A percentile compares a stretch with the other conserved stretches of the same genome.
Conservation (phyloP, 2,113 vertebrate genomes). For the Myrmophylax atrothorax region DNA sequence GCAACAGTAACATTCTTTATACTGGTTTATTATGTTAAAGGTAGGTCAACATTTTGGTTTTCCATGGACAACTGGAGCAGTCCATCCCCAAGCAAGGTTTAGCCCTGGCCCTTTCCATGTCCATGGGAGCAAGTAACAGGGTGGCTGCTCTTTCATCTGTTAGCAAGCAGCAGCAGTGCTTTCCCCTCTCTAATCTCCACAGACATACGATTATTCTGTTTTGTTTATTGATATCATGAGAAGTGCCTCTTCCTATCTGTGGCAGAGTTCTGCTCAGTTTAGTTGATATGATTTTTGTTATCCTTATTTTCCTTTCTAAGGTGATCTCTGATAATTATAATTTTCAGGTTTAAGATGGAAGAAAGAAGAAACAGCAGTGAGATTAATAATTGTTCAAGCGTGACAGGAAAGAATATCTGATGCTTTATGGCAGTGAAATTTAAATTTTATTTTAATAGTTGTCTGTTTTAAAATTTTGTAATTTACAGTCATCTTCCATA, state of each 20-base stretch:
- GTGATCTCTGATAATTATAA: background rate
- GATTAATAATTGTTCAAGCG: background rate
- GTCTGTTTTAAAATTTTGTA: background rate
- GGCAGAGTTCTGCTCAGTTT: background rate
- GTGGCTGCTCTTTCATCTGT: background rate
- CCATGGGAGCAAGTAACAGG: background rate
- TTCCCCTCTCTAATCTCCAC: background rate
- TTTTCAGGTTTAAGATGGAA: background rate
- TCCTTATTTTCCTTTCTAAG: background rate
- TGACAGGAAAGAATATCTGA: background rate
- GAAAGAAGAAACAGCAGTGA: background rate
- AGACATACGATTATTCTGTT: background rate
- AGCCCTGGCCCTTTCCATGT: background rate
- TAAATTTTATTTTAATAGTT: background rate
- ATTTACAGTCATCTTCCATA: background rate
- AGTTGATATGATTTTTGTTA: background rate
- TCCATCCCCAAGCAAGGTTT: rapidly evolving
- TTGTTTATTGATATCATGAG: background rate
- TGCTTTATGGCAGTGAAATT: background rate
- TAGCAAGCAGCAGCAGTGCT: background rate
- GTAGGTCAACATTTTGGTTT: background rate
- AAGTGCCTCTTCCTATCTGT: rapidly evolving
- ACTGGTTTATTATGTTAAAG: background rate
- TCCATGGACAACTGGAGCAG: background rate
- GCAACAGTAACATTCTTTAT: background rate